Evolutionary conservation across 2,113 vertebrate genomes (phyloP).

Genomic region (Oreotrochilus melanogaster): DNA sequence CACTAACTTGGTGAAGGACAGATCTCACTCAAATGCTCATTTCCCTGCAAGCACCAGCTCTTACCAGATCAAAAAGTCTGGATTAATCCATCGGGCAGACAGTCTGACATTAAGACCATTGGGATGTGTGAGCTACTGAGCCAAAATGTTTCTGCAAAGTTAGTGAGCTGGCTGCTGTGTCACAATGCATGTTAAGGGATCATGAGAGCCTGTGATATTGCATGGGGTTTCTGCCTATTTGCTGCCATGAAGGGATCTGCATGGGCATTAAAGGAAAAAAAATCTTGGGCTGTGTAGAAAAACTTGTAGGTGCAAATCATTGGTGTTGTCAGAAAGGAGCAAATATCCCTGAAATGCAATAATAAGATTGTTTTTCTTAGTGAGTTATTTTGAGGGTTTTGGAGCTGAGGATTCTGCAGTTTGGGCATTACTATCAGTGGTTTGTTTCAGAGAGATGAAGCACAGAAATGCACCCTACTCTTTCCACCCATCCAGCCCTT

Average conservation of each 20-base stretch:
- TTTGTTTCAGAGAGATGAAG: background rate
- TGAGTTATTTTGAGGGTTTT: background rate
- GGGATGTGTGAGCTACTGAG: background rate
- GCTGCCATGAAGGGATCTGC: background rate
- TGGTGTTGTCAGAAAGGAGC: background rate
- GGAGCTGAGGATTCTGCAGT: background rate
- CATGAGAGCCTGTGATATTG: background rate
- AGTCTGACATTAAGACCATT: background rate
- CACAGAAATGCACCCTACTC: background rate
- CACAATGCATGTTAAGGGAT: accelerated
- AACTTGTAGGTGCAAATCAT: background rate
- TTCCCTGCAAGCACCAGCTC: background rate
- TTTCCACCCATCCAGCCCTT: background rate
- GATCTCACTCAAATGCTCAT: background rate
- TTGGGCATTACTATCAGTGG: background rate
- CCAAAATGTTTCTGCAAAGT: background rate
- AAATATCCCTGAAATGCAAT: background rate
- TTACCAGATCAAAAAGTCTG: background rate
- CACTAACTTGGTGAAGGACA: background rate
- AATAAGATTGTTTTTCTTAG: background rate
- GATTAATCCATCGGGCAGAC: background rate
- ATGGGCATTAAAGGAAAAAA: background rate
- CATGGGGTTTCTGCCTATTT: background rate
- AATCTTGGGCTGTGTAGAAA: background rate
- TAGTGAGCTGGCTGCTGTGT: background rate